Evolutionary conservation across 2,113 vertebrate species (phyloP).

Genomic region (Trogon melanurus): DNA sequence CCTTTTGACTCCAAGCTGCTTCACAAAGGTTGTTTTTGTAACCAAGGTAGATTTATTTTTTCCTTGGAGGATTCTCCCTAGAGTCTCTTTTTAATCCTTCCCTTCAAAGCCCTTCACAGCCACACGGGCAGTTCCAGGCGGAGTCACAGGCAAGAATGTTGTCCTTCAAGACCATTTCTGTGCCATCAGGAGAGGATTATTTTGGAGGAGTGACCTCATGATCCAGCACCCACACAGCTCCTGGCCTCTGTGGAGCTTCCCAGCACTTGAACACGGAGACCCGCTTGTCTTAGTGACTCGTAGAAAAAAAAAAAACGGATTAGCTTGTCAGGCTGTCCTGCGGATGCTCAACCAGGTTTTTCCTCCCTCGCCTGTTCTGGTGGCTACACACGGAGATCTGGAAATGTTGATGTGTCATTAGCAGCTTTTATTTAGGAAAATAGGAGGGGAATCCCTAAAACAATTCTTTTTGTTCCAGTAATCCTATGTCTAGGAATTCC

Average conservation of each 20-base stretch:
- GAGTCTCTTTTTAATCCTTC: not conserved
- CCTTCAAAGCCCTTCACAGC: not conserved
- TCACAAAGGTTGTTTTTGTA: not conserved
- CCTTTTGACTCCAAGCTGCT: not conserved
- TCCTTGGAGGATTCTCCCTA: not conserved
- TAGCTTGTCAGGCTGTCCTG: not conserved
- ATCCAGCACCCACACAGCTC: not conserved
- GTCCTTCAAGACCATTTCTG: not conserved
- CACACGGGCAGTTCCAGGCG: not conserved
- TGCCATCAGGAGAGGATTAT: not conserved
- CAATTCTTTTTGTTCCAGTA: not conserved
- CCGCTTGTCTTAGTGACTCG: accelerated
- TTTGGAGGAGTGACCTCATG: accelerated
- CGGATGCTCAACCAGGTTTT: not conserved
- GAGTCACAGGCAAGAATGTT: accelerated
- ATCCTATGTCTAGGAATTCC: not conserved
- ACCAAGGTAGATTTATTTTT: not conserved
- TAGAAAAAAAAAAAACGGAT: not conserved
- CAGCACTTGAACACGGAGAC: not conserved
- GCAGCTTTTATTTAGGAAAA: not conserved
- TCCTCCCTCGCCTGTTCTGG: not conserved
- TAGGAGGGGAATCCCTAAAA: not conserved
- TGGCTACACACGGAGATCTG: not conserved
- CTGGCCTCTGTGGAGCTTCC: not conserved
- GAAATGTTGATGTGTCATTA: not conserved